Evolutionary conservation across 2,113 vertebrate species (phyloP).

Genomic region (Myotis lucifugus): DNA sequence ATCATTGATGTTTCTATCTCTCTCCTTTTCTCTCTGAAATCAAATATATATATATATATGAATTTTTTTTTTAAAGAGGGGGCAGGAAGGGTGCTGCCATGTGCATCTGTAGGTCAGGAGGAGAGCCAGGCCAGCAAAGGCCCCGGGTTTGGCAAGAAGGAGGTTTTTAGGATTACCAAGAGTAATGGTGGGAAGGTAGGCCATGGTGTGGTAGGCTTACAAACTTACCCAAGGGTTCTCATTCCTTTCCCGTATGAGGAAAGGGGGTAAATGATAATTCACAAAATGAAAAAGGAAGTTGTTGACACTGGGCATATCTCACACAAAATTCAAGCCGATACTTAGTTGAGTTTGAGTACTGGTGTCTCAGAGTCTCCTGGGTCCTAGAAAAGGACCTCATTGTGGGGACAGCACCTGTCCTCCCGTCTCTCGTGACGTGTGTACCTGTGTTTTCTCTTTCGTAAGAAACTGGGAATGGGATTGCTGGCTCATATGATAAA

Average conservation of each 20-base stretch:
- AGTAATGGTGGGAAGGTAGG: not conserved
- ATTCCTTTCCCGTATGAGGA: not conserved
- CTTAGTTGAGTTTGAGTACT: not conserved
- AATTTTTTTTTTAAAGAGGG: not conserved
- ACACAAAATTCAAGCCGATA: not conserved
- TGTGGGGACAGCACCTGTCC: not conserved
- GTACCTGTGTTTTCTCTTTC: not conserved
- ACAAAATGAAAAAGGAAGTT: not conserved
- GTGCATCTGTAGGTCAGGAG: not conserved
- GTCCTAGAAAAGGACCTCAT: not conserved
- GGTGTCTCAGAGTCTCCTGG: not conserved
- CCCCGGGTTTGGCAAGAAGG: not conserved
- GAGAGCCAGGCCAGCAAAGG: not conserved
- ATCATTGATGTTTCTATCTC: too few species aligned
- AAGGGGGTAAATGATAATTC: not conserved
- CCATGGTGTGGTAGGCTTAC: not conserved
- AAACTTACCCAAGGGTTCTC: accelerated
- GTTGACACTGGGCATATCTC: not conserved
- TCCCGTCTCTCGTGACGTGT: accelerated
- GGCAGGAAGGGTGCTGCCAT: not conserved
- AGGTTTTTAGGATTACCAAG: not conserved
- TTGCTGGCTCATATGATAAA: accelerated
- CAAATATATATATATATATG: too few species aligned
- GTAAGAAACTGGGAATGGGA: not conserved
- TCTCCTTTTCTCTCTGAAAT: too few species aligned